Percentiles rank a stretch among this genome's conserved stretches.
These are phyloP conservation scores for Phalacrocorax pelagicus DNA, from an alignment of 2,113 vertebrate genomes.

Conservation along the genomic window DNA sequence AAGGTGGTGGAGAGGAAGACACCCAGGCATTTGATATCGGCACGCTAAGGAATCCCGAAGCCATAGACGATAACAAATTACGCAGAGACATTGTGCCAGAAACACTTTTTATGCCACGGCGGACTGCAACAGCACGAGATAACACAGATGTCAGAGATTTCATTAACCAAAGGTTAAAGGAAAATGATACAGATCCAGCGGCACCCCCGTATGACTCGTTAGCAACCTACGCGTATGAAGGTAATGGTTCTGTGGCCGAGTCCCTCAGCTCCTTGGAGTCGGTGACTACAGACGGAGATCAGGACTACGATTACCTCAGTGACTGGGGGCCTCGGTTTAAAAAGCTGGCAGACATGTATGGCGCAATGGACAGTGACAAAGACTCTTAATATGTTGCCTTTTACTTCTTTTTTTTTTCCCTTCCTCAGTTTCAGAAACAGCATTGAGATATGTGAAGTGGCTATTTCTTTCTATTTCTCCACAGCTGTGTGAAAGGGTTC, in stretches of 20 bases:
- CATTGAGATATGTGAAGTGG: conserved; percentile 63
- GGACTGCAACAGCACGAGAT: conserved; percentile 76
- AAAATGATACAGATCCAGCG: conserved; percentile 90
- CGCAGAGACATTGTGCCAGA: conserved; percentile 92
- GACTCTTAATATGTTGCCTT: conserved; percentile 84
- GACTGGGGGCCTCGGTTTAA: conserved; percentile 96
- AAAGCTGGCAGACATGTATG: conserved; percentile 96
- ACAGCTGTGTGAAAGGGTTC: conserved; percentile 69
- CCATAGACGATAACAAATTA: conserved; percentile 89
- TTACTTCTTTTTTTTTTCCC: conserved; percentile 5
- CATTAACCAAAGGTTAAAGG: conserved; percentile 93
- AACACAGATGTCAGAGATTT: conserved; percentile 95
- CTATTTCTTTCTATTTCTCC: conserved; percentile 70
- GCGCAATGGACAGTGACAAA: conserved; percentile 87
- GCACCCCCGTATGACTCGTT: conserved; percentile 95
- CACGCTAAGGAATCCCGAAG: conserved; percentile 91
- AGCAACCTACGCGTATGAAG: conserved; percentile 96
- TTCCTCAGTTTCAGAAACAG: conserved; percentile 42
- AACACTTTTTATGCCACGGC: conserved; percentile 82
- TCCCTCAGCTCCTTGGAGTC: conserved; percentile 95
- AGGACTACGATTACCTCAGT: conserved; percentile 95
- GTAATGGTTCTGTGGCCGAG: conserved; percentile 87
- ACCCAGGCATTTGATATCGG: conserved; percentile 97
- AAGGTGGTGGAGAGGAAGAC: conserved; percentile 96
- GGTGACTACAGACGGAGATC: conserved; percentile 87